Conservation (phyloP, 2,797 vertebrate genomes). For the Halcyon badia region DNA sequence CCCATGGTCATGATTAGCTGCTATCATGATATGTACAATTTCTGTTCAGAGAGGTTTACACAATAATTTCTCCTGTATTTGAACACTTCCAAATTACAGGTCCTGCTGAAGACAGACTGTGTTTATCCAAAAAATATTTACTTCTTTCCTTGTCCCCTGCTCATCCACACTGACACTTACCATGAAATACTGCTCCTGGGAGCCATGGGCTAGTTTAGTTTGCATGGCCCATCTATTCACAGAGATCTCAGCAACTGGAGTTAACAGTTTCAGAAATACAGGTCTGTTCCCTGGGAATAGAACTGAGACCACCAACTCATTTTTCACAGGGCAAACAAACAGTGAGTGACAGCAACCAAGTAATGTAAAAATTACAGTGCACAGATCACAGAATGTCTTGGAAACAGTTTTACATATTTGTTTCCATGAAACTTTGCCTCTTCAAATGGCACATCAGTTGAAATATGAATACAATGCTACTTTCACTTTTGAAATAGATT, state of each 20-base stretch:
- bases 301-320: background rate
- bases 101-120: background rate
- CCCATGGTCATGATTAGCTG: background rate
- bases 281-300: background rate
- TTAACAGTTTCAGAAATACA: background rate
- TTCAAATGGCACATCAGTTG: background rate
- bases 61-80: background rate
- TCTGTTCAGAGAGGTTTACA: background rate
- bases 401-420: background rate
- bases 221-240: background rate
- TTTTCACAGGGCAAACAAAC: background rate
- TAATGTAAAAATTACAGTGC: background rate
- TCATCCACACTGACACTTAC: background rate
- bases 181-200: background rate
- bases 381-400: background rate
- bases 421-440: background rate
- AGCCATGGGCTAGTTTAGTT: background rate
- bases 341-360: background rate
- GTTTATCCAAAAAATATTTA: background rate
- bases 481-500: background rate
- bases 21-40: background rate
- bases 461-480: background rate
- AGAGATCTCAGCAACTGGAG: background rate
- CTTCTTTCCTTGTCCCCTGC: too few relatives aligned
- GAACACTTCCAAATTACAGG: too few relatives aligned